phyloP scores from a whole-genome alignment of 2,113 vertebrate genomes.

The Phyllostomus hastatus region DNA sequence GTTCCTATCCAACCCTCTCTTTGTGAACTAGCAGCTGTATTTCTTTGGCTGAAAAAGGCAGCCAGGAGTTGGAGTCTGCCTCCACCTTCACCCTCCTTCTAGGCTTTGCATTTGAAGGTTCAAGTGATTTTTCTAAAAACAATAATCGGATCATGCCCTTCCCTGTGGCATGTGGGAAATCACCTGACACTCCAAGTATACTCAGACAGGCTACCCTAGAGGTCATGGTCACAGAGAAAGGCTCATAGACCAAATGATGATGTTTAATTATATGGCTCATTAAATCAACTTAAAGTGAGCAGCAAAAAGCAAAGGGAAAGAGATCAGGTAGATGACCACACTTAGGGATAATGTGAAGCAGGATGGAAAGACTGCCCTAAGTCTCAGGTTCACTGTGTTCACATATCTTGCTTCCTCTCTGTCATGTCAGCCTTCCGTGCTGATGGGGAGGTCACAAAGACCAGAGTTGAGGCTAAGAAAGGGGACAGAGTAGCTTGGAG shows the following conservation, averaged over 20 bases:
- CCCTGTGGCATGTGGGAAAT: background rate
- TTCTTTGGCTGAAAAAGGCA: background rate
- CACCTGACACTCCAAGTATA: background rate
- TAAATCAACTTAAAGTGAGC: background rate
- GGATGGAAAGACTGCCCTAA: background rate
- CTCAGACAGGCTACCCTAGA: background rate
- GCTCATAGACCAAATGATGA: background rate
- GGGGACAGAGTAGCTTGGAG: too few species aligned
- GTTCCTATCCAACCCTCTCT: background rate
- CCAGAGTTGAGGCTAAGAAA: background rate
- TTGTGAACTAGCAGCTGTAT: background rate
- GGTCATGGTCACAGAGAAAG: background rate
- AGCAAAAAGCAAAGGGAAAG: background rate
- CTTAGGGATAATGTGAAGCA: background rate
- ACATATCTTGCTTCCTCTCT: background rate
- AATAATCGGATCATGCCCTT: background rate
- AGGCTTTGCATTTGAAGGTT: background rate
- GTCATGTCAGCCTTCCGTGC: background rate
- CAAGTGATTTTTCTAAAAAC: background rate
- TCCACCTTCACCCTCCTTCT: background rate
- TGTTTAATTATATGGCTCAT: background rate
- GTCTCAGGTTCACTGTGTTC: background rate
- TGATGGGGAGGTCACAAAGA: background rate
- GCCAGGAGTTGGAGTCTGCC: background rate
- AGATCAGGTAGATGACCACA: background rate